Evolutionary conservation across 2,888 invertebrate genomes (phyloP), one percentile per base, ranked within the genome.

Genomic region (Eustalomyia histrio): DNA sequence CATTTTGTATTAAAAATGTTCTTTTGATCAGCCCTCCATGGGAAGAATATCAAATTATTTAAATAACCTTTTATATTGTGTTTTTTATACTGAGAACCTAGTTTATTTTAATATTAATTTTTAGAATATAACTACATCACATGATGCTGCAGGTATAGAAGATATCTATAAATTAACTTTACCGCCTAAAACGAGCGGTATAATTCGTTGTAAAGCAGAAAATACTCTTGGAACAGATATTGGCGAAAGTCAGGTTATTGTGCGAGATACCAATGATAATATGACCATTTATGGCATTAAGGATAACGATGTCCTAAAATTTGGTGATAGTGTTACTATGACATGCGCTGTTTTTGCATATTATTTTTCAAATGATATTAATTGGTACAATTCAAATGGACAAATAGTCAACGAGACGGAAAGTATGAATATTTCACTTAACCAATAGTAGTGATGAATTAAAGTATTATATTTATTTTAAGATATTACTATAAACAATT

Each of bases 341-440:
- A 91, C 89, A 6, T 95, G 95, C 87, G 93, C 92, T 2, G 93
- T 92, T 0, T 91, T 93, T 0, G 90, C 91, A 17, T 91, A 92
- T 82, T 91, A 92, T 80, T 93, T 91, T 83, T 90, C 92, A 0
- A 87, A 90, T 3, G 85, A 91, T 10, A 86, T 94, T 2, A 84
- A 87, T 16, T 94, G 94, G 94, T 89, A 86, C 50, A 67, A 78
- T 67, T 85, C 85, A 35, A 80, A 89, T 58, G 86, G 86, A n/a
- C 83, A 83, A 17, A 79, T 85, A 0, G 75, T 90, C 4, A 71
- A 61, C 5, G 85, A 82, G 10, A 76, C 80, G 9, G 50, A 72
- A 12, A 68, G 83, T 82, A 76, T 72, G 83, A 76, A 24, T 18
- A 43, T 12, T 12, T 21, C 2, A 2, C 55, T 17, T 12, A 29